A percentile compares a stretch with the other conserved stretches of the same genome.
Evolutionary conservation across 1,140 invertebrate species (phyloP).

Genomic region (Diachasmimorpha longicaudata): DNA sequence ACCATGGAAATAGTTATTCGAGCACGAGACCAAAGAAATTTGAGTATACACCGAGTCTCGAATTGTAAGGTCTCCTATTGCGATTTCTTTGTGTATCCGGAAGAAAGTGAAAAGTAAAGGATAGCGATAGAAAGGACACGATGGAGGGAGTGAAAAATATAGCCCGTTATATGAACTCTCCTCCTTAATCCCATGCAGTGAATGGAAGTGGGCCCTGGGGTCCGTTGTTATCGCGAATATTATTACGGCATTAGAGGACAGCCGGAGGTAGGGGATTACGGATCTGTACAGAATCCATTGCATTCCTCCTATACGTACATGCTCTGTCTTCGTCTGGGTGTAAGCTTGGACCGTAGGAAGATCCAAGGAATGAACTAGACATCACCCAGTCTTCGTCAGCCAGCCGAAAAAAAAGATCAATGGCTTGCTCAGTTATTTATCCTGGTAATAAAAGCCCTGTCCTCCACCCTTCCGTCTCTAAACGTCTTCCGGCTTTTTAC

Average conservation of each 20-base stretch:
- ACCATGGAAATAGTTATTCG: neutral
- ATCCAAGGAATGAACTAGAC: conserved; percentile 36
- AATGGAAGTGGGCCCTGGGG: conserved; percentile 1
- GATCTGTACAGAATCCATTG: neutral
- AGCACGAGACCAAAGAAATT: conserved; percentile 5
- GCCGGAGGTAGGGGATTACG: conserved; percentile 31
- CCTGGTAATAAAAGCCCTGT: conserved; percentile 42
- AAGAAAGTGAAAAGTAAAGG: neutral
- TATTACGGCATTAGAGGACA: conserved; percentile 41
- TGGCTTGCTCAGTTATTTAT: conserved; percentile 34
- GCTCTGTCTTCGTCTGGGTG: too few species aligned
- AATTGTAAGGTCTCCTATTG: neutral
- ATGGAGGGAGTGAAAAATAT: neutral
- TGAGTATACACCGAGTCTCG: neutral
- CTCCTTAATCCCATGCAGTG: neutral
- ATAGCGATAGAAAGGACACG: neutral
- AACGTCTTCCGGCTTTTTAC: conserved; percentile 52
- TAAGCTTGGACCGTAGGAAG: neutral
- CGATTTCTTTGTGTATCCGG: neutral
- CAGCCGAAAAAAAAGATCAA: conserved; percentile 35
- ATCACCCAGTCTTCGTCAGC: conserved; percentile 33
- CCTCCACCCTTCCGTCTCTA: conserved; percentile 46
- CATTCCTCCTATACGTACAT: neutral
- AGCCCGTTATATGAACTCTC: conserved; percentile 1
- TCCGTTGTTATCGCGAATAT: conserved; percentile 32